Evolutionary conservation across 2,797 vertebrate genomes (phyloP).

Genomic region (Hirundo rustica): DNA sequence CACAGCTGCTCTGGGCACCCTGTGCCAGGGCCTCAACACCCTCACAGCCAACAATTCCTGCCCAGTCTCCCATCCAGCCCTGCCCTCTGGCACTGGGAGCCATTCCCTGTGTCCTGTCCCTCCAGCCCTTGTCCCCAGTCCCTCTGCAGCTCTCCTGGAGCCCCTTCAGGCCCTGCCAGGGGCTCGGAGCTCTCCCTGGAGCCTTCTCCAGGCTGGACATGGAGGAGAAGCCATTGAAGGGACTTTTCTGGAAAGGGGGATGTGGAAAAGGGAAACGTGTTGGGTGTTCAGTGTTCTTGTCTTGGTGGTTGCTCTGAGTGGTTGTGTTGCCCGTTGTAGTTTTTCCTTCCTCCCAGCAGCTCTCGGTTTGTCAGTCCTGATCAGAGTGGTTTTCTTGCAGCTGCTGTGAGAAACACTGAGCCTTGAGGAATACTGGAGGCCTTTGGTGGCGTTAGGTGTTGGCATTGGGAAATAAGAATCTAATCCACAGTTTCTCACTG

Average conservation of each 20-base stretch:
- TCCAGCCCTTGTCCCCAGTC: not conserved
- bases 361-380: not conserved
- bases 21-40: not conserved
- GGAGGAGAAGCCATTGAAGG: not conserved
- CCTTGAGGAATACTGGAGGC: not conserved
- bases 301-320: not conserved
- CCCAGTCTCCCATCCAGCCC: not conserved
- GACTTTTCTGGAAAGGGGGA: not conserved
- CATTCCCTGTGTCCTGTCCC: not conserved
- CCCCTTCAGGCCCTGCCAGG: accelerated
- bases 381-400: not conserved
- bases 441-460: not conserved
- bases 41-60: not conserved
- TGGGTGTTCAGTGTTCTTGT: not conserved
- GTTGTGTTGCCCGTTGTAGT: not conserved
- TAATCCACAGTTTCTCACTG: not conserved
- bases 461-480: not conserved
- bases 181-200: not conserved
- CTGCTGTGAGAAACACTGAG: not conserved
- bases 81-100: not conserved
- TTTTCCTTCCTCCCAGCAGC: not conserved
- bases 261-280: no score
- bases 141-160: not conserved
- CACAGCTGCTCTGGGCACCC: not conserved
- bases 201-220: not conserved